Percentiles rank a stretch among this genome's conserved stretches.
These are phyloP conservation scores for Lophius piscatorius DNA, from an alignment of 2,113 vertebrate genomes.

Conservation along the genomic window DNA sequence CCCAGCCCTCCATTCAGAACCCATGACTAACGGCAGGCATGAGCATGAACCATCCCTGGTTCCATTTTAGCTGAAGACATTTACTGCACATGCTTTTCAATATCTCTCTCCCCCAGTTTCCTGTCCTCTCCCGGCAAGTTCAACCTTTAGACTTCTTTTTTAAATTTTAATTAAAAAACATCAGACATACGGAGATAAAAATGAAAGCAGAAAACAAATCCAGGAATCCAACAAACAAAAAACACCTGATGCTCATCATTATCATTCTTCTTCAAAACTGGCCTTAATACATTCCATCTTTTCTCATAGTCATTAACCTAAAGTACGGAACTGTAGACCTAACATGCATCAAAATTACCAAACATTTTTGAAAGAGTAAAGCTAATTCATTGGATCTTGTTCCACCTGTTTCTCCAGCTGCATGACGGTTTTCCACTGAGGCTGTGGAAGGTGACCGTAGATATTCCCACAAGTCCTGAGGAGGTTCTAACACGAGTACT, in stretches of 20 bases:
- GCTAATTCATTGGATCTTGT: not conserved
- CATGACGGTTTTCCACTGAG: slow-evolving; percentile 90
- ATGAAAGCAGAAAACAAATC: too few species aligned
- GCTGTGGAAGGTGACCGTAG: slow-evolving; percentile 91
- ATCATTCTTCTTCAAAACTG: too few species aligned
- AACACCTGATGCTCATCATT: too few species aligned
- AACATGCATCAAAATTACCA: not conserved
- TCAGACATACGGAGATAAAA: too few species aligned
- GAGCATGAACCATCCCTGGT: not conserved
- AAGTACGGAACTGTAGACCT: too few species aligned
- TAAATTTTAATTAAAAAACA: too few species aligned
- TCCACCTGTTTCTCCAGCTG: slow-evolving; percentile 78
- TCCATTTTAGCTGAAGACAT: not conserved
- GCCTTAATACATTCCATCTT: too few species aligned
- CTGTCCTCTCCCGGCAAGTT: not conserved
- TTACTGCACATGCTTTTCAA: not conserved
- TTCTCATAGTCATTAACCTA: too few species aligned
- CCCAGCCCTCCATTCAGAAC: not conserved
- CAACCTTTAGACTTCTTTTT: too few species aligned
- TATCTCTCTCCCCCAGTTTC: not conserved
- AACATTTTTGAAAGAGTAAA: not conserved
- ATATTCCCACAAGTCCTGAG: slow-evolving; percentile 87
- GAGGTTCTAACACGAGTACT: slow-evolving; percentile 90
- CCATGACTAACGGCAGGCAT: too few species aligned
- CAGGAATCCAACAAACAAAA: too few species aligned